These are phyloP conservation scores for Megalopta genalis DNA, from an alignment of 1,140 invertebrate species.

Conservation along the genomic window DNA sequence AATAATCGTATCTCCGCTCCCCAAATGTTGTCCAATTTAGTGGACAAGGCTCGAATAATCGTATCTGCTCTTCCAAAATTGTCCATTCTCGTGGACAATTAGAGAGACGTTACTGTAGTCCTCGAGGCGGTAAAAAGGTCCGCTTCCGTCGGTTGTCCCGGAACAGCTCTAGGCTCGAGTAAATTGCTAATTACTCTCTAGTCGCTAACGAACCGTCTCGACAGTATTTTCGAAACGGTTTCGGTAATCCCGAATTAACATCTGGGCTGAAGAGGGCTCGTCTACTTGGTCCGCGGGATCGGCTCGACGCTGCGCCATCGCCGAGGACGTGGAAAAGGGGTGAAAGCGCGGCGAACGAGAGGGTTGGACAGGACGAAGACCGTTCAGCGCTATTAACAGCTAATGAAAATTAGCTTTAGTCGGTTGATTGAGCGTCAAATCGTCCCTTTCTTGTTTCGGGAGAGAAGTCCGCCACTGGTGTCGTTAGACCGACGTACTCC, in stretches of 20 bases:
- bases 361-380: conserved; percentile 46
- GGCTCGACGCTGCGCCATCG: conserved; percentile 57
- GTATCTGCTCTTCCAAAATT: too few relatives aligned
- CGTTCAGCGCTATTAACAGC: conserved; percentile 75
- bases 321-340: conserved; percentile 55
- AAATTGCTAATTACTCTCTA: conserved; percentile 6
- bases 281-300: conserved; percentile 52
- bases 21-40: too few relatives aligned
- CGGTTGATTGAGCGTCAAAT: conserved; percentile 80
- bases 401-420: conserved; percentile 81
- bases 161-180: background rate
- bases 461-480: conserved; percentile 69
- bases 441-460: conserved; percentile 78
- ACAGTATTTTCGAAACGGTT: conserved; percentile 42
- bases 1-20: too few relatives aligned
- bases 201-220: conserved; percentile 2
- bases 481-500: conserved; percentile 73
- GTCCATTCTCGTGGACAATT: too few relatives aligned
- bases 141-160: too few relatives aligned
- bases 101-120: too few relatives aligned
- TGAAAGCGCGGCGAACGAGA: conserved; percentile 44
- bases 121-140: too few relatives aligned
- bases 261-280: conserved; percentile 47
- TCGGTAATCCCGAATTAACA: conserved; percentile 26
- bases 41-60: too few relatives aligned